Percentiles rank a stretch among this genome's conserved stretches.
These are phyloP conservation scores for Eleutherodactylus coqui DNA, from an alignment of 2,797 vertebrate genomes.

Conservation along the genomic window DNA sequence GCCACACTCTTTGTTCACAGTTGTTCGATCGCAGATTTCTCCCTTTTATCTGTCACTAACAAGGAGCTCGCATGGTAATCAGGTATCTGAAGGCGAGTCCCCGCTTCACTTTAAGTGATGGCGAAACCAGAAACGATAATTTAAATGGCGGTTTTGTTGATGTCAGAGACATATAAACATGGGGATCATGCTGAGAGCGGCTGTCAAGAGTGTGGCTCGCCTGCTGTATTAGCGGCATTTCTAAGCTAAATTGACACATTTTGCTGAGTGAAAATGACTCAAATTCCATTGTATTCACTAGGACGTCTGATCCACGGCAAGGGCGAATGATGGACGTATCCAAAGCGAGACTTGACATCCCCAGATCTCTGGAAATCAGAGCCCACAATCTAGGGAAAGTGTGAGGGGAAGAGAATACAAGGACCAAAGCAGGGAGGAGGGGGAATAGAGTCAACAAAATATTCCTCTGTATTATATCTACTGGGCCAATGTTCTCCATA, in stretches of 20 bases:
- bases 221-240: neutral
- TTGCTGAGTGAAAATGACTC: neutral
- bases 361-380: neutral
- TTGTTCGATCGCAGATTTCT: slow-evolving; percentile 71
- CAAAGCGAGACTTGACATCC: neutral
- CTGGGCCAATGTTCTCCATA: no score
- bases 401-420: no score
- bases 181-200: slow-evolving; percentile 39
- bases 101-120: slow-evolving; percentile 67
- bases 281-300: slow-evolving; percentile 7
- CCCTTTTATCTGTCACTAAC: slow-evolving; percentile 61
- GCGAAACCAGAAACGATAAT: slow-evolving; percentile 67
- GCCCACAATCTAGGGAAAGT: neutral
- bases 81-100: slow-evolving; percentile 82
- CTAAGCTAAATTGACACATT: slow-evolving; percentile 3
- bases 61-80: slow-evolving; percentile 85
- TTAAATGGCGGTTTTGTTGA: slow-evolving; percentile 67
- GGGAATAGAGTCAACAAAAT: no score
- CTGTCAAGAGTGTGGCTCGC: neutral
- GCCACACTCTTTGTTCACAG: slow-evolving; percentile 86
- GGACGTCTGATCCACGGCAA: neutral
- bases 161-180: slow-evolving; percentile 70
- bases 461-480: no score
- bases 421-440: neutral
- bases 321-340: neutral